A percentile compares a stretch with the other conserved stretches of the same genome.
phyloP scores from a whole-genome alignment of 53 echinoderm and acorn worm species.

The Mesocentrotus franciscanus region DNA sequence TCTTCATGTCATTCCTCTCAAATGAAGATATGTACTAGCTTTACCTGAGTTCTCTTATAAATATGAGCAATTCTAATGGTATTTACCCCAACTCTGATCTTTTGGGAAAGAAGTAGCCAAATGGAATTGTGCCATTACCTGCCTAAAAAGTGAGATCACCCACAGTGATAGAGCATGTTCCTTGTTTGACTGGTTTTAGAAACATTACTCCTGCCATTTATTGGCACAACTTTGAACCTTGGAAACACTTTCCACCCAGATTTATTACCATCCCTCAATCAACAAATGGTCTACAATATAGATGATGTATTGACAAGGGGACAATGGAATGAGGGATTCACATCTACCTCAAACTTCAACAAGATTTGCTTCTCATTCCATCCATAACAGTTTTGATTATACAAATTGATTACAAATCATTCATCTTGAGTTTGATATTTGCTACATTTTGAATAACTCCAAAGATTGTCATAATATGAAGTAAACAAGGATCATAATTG shows the following conservation, averaged over 20 bases:
- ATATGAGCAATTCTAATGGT: constrained; percentile 32
- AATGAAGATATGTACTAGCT: constrained; percentile 3
- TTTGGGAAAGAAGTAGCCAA: not conserved
- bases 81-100: not conserved
- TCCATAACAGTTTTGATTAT: too few relatives aligned
- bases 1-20: not conserved
- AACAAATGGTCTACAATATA: constrained; percentile 1
- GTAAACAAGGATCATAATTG: too few relatives aligned
- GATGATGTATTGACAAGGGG: not conserved
- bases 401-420: too few relatives aligned
- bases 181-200: constrained; percentile 41
- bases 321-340: not conserved
- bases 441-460: too few relatives aligned
- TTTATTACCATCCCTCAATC: constrained; percentile 32
- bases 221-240: constrained; percentile 49
- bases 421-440: too few relatives aligned
- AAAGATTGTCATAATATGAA: too few relatives aligned
- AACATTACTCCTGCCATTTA: constrained; percentile 55
- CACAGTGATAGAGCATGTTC: constrained; percentile 53
- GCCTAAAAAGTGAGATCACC: constrained; percentile 51
- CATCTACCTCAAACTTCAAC: not conserved
- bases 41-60: constrained; percentile 23
- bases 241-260: constrained; percentile 39
- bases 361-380: not conserved
- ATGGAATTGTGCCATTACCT: constrained; percentile 47